These are phyloP conservation scores for Phoebastria nigripes DNA, from an alignment of 2,797 vertebrate genomes.

Conservation along the genomic window DNA sequence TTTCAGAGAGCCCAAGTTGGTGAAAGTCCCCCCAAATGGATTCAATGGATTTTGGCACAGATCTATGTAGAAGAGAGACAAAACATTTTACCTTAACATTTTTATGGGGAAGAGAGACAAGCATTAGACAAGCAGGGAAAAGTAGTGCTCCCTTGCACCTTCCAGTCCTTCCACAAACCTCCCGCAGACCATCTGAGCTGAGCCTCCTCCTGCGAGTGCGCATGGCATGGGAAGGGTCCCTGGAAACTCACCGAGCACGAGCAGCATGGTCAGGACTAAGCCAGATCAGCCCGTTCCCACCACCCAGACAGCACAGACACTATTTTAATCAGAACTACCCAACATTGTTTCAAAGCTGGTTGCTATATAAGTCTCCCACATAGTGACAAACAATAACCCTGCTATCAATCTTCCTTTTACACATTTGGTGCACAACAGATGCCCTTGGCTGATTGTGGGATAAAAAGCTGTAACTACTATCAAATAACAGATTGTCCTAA, in stretches of 20 bases:
- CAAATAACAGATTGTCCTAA: background rate
- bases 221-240: background rate
- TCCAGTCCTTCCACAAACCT: background rate
- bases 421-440: background rate
- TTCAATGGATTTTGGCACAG: background rate
- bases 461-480: background rate
- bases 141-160: background rate
- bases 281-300: fast-evolving
- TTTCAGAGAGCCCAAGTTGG: background rate
- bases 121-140: background rate
- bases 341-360: background rate
- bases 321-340: background rate
- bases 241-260: background rate
- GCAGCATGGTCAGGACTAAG: background rate
- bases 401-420: background rate
- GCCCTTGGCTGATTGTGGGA: background rate
- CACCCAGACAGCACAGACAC: background rate
- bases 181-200: background rate
- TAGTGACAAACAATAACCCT: background rate
- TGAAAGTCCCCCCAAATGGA: background rate
- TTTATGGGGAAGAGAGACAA: background rate
- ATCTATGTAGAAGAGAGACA: background rate
- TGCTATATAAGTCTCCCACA: background rate
- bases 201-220: background rate
- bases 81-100: background rate